Conservation (phyloP, 2,888 invertebrate species). For the Gastracanthus pulcherrimus region DNA sequence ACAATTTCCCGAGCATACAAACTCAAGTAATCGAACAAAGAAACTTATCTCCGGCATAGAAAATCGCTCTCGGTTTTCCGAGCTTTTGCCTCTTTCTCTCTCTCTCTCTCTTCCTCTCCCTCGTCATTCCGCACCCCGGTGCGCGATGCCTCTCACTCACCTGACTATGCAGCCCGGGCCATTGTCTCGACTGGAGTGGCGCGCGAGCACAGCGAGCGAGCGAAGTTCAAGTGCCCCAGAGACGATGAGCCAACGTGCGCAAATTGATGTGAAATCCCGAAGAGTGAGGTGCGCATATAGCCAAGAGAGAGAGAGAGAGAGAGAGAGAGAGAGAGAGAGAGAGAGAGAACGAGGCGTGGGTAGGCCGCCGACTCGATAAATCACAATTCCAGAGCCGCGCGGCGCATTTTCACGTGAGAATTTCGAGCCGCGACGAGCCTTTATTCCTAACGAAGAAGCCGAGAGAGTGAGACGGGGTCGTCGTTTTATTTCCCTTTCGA, state of each 20-base stretch:
- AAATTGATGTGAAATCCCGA: constrained; percentile 52
- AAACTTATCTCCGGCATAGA: not conserved
- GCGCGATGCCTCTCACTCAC: constrained; percentile 20
- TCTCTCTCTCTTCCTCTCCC: not conserved
- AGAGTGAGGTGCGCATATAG: not conserved
- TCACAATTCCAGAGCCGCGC: constrained; percentile 40
- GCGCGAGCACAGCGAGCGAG: not conserved
- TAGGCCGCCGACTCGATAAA: constrained; percentile 40
- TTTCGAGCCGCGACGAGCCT: not conserved
- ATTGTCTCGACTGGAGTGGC: constrained; percentile 48
- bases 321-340: too few relatives aligned
- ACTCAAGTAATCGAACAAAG: not conserved
- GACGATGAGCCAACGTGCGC: constrained; percentile 50
- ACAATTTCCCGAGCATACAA: not conserved
- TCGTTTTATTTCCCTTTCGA: constrained; percentile 36
- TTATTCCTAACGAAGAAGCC: constrained; percentile 4
- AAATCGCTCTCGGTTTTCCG: not conserved
- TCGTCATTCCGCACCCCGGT: not conserved
- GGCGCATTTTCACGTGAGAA: constrained; percentile 1
- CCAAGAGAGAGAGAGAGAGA: too few relatives aligned
- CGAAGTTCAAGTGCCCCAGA: constrained; percentile 33
- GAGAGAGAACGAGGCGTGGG: too few relatives aligned
- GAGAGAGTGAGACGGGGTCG: not conserved
- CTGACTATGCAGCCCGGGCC: constrained; percentile 49
- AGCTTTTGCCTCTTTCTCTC: too few relatives aligned